Evolutionary conservation across 2,888 invertebrate genomes (phyloP).

Genomic region (Trachelus tabidus): DNA sequence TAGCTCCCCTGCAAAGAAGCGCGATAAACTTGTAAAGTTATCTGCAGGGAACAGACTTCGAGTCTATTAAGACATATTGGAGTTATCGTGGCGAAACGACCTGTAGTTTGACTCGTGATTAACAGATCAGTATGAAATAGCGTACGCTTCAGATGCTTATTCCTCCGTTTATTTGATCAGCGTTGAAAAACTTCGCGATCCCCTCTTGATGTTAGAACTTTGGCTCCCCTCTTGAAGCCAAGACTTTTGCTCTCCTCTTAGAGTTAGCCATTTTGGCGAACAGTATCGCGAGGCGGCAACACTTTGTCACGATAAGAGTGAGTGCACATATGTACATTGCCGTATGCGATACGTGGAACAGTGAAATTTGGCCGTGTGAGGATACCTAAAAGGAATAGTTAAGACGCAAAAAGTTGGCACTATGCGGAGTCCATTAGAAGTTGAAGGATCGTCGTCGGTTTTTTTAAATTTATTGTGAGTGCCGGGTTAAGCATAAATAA

Average conservation of each 20-base stretch:
- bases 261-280: neutral
- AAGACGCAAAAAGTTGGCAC: neutral
- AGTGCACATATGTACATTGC: no score
- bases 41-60: no score
- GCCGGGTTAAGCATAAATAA: neutral
- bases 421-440: conserved; percentile 37
- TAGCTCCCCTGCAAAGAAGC: conserved; percentile 38
- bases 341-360: neutral
- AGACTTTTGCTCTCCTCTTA: neutral
- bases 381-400: neutral
- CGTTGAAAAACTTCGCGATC: neutral
- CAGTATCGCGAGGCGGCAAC: no score
- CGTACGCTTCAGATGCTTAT: neutral
- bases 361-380: neutral
- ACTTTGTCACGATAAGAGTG: neutral
- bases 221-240: no score
- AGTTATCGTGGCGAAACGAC: no score
- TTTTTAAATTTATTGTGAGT: conserved; percentile 45
- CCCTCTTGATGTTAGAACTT: neutral
- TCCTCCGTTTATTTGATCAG: neutral
- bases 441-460: conserved; percentile 30
- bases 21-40: neutral
- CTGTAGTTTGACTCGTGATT: no score
- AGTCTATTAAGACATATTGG: no score
- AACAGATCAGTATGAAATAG: neutral